Conservation (phyloP, 1,140 invertebrate species). For the Apis laboriosa region DNA sequence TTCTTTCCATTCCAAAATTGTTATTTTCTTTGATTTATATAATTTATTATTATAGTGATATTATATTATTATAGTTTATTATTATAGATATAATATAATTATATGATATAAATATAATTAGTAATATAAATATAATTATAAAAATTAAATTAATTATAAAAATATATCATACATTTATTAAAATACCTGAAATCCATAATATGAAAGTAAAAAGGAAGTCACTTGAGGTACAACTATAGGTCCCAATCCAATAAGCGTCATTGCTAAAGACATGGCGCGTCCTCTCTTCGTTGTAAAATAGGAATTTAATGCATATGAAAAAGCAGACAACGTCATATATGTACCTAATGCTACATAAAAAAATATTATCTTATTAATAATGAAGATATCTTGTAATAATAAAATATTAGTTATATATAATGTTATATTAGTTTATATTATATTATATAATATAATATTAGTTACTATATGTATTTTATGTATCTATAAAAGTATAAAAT, state of each 20-base stretch:
- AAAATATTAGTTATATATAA: background rate
- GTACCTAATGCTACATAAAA: constrained; percentile 82
- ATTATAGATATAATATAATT: background rate
- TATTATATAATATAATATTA: no score
- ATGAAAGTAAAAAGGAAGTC: constrained; percentile 82
- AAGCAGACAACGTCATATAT: constrained; percentile 83
- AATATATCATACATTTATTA: background rate
- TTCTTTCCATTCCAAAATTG: no score
- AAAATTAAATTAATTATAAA: background rate
- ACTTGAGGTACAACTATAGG: constrained; percentile 87
- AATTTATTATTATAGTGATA: no score
- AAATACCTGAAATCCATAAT: constrained; percentile 81
- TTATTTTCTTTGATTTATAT: no score
- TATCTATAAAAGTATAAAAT: background rate
- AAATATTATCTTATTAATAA: background rate
- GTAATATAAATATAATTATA: background rate
- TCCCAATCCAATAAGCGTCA: constrained; percentile 85
- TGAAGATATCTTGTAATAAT: background rate
- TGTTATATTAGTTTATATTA: no score
- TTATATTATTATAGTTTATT: no score
- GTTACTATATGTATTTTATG: background rate
- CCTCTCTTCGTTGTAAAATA: constrained; percentile 85
- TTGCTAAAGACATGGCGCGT: constrained; percentile 84
- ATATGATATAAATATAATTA: background rate
- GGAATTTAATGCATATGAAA: constrained; percentile 85